Evolutionary conservation across 2,113 vertebrate species (phyloP).

Genomic region (Cepphus grylle): DNA sequence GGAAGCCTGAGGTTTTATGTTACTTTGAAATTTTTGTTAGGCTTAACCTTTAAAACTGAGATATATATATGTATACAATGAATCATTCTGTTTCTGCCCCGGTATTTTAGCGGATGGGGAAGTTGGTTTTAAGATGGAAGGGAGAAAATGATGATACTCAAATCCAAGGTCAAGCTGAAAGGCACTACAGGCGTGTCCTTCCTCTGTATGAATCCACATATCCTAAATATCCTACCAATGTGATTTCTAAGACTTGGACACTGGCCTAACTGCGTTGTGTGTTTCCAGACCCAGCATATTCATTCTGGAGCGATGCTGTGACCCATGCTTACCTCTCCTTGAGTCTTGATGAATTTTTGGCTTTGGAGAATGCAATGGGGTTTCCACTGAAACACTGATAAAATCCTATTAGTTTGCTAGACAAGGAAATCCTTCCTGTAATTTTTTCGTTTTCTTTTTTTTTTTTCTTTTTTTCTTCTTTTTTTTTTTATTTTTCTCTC

Average conservation of each 20-base stretch:
- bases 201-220: not conserved
- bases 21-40: constrained; percentile 43
- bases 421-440: not conserved
- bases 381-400: not conserved
- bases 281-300: not conserved
- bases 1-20: constrained; percentile 46
- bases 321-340: not conserved
- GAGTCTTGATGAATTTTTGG: not conserved
- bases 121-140: constrained; percentile 13
- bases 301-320: not conserved
- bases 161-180: constrained; percentile 13
- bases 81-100: constrained; percentile 15
- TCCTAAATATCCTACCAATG: not conserved
- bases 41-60: constrained; percentile 12
- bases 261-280: not conserved
- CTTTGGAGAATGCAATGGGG: not conserved
- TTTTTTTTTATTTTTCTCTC: accelerated
- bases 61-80: not conserved
- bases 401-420: not conserved
- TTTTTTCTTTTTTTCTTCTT: accelerated
- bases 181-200: not conserved
- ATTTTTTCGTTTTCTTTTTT: not conserved
- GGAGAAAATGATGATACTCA: not conserved
- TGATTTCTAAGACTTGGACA: not conserved
- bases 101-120: not conserved